Base-by-base conservation (phyloP, 1,140 invertebrate species). In the Hylyphantes graminicola region DNA sequence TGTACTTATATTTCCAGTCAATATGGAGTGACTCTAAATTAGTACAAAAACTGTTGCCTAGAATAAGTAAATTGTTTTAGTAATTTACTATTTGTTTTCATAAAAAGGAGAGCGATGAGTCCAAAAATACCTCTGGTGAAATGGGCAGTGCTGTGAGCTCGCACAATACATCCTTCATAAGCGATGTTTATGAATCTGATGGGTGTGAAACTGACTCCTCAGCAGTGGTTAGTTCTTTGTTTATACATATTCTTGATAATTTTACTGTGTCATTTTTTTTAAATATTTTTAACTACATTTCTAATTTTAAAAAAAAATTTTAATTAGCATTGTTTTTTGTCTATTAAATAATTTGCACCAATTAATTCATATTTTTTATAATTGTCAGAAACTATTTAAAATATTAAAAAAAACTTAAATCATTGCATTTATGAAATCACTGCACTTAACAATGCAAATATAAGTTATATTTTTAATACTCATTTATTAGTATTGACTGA, bases 141-240 rank as follows among this genome's bases (percentile, higher is more conserved):
- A 57, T 17, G 10, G 54, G 11, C 17, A 79, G 17, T 55, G 75
- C 50, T 17, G 35, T 64, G 9, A 70, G 35, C 51, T 59, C 63
- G 7, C 21, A 70, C 15, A 59, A 59, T 79, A n/a, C 63, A 53
- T 54, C 61, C 63, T 9, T 55, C 19, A 67, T 35, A 35, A 48
- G 19, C 35, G 21, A 53, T 10, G 77, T 57, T 57, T 57, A 59
- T 19, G 63, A 80, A 12, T 68, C 53, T 51, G 19, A 53, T 57
- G 65, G 63, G 13, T 80, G 77, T 50, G 77, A 80, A 55, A 80
- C 65, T 80, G 64, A 70, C 12, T 80, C 77, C 11, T 59, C 57
- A 59, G 64, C 77, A 15, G 35, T 80, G 65, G 77, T 80, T 21
- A 59, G 54, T 70, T 70, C 12, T 54, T 35, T 76, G 5, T 76